A percentile compares a stretch with the other conserved stretches of the same genome.
phyloP scores from a whole-genome alignment of 1,140 invertebrate genomes.

The Triops cancriformis region DNA sequence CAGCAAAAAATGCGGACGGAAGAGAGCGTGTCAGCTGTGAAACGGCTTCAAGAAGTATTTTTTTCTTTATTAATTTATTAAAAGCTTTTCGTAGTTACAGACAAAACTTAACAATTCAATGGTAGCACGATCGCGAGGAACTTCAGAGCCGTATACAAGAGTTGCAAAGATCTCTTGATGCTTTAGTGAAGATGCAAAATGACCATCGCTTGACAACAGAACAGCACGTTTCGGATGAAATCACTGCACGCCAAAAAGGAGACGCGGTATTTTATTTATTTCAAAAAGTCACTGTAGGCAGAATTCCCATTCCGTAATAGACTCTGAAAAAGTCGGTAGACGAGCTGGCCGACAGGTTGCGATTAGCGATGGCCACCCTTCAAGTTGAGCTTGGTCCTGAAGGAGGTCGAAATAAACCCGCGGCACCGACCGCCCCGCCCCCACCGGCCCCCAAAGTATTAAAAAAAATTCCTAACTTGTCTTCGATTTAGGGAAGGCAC shows the following conservation, averaged over 20 bases:
- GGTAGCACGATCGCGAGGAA: neutral
- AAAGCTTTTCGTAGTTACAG: neutral
- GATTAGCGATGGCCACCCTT: neutral
- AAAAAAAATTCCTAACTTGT: neutral
- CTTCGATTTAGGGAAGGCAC: neutral
- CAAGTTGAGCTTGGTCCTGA: slow-evolving; percentile 8
- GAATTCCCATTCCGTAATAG: neutral
- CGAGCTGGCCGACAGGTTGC: neutral
- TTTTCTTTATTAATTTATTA: neutral
- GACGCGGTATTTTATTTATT: neutral
- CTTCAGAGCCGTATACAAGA: neutral
- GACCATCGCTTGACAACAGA: neutral
- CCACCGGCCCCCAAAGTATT: neutral
- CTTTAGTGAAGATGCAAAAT: neutral
- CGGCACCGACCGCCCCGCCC: neutral
- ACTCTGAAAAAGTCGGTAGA: neutral
- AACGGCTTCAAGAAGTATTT: neutral
- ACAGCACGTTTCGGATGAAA: neutral
- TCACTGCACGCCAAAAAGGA: neutral
- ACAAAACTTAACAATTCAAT: neutral
- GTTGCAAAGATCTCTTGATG: neutral
- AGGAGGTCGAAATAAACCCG: neutral
- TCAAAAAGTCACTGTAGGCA: neutral
- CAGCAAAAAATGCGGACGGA: neutral
- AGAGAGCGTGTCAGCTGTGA: neutral